Base-by-base conservation (phyloP, 64 coral and sea anemone species). In the Acropora tenuis region DNA sequence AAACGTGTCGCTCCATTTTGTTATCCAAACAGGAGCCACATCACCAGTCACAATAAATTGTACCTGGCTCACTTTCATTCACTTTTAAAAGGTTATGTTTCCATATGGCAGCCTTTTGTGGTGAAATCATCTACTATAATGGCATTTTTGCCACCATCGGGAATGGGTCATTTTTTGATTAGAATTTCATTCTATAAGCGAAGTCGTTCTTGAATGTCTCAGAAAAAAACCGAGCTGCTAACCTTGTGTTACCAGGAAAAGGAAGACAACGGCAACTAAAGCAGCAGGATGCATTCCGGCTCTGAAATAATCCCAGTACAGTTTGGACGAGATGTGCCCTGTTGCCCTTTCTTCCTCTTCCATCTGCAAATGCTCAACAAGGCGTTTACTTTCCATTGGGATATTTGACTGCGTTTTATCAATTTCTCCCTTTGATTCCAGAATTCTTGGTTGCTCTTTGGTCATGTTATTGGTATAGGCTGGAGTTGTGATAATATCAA, bases 231-330 rank as follows among this genome's bases (percentile, higher is more conserved):
- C 6, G 8, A 2, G 18, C 42, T 3, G 5, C 86, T 48, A 58
- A 93, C 92, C 92, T 93, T 88, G 92, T 11, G 78, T 66, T 16
- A 76, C 67, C 1, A 89, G 48, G 50, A 93, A 88, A 72, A 88
- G 44, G 2, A 89, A 0, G 3, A 80, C 2, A 2, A 93, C 30
- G 4, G 50, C 4, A 42, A 89, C 48, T 17, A 89, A 43, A 0
- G 71, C 13, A 5, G 66, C 12, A 1, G 85, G 77, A 46, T 68
- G 77, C 16, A 83, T n/a, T 71, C 85, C 92, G 2, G 84, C 75
- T 50, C 43, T 76, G 6, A 93, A 42, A 18, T 93, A 93, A 6
- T 89, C 52, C 91, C 92, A 93, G 30, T 92, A 92, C 42, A 92
- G 47, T 0, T 20, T 6, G 44, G 16, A 77, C 2, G 90, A 92